Conservation (phyloP, 2,888 invertebrate species). For the Lithophane ornitopus region DNA sequence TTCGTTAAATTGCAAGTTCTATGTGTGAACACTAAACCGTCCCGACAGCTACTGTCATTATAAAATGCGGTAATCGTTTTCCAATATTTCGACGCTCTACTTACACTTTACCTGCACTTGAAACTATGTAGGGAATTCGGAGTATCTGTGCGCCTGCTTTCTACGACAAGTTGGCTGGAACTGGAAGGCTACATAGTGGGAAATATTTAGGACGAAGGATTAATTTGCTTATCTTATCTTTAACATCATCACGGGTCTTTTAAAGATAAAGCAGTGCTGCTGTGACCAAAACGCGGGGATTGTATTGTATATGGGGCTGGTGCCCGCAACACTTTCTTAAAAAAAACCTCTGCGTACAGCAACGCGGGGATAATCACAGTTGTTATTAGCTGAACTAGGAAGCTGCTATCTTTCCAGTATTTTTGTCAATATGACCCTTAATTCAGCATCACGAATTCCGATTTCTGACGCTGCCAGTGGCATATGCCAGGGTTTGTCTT, state of each 20-base stretch:
- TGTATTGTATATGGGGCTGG: too few relatives aligned
- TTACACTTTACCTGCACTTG: background rate
- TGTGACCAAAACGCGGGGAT: background rate
- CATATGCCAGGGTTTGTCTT: background rate
- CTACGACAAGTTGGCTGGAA: background rate
- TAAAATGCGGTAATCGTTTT: constrained; percentile 44
- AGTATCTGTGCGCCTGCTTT: background rate
- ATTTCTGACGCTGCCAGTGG: background rate
- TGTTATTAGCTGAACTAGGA: too few relatives aligned
- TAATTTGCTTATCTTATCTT: constrained; percentile 1
- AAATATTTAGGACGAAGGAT: background rate
- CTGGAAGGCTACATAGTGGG: background rate
- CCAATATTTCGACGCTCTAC: constrained; percentile 23
- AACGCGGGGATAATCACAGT: too few relatives aligned
- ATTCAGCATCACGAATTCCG: too few relatives aligned
- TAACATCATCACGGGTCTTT: background rate
- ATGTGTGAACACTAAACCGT: constrained; percentile 12
- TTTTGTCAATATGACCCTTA: too few relatives aligned
- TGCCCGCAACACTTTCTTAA: too few relatives aligned
- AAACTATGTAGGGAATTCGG: background rate
- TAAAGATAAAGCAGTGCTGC: background rate
- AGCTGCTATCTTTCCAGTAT: too few relatives aligned
- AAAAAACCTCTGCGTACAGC: too few relatives aligned
- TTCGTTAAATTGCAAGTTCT: constrained; percentile 21
- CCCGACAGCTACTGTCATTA: constrained; percentile 14